Conservation (phyloP, 2,888 invertebrate species). For the Nymphalis polychloros region DNA sequence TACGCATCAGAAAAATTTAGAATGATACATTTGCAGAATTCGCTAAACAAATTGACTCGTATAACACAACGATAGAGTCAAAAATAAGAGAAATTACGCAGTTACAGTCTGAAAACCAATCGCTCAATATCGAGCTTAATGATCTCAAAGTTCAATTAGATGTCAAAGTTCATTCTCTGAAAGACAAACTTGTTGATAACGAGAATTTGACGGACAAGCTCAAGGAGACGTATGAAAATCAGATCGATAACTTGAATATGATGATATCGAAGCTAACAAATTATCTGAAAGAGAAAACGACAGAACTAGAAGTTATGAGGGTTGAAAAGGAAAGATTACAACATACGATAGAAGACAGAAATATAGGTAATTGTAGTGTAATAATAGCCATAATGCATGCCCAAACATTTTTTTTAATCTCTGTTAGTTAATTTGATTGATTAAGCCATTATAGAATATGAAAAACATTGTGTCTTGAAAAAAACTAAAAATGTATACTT, state of each 20-base stretch:
- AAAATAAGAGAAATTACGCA: constrained; percentile 51
- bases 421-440: background rate
- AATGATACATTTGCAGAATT: constrained; percentile 50
- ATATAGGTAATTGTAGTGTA: constrained; percentile 46
- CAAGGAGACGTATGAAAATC: constrained; percentile 60
- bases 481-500: too few relatives aligned
- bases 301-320: constrained; percentile 52
- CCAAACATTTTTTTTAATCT: background rate
- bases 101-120: constrained; percentile 54
- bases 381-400: background rate
- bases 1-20: background rate
- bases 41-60: constrained; percentile 48
- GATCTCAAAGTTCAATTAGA: constrained; percentile 60
- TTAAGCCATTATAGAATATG: too few relatives aligned
- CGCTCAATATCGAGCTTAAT: constrained; percentile 55
- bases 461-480: too few relatives aligned
- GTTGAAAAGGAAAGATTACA: constrained; percentile 57
- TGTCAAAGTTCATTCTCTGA: constrained; percentile 60
- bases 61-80: constrained; percentile 46
- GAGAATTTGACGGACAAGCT: constrained; percentile 61
- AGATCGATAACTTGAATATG: constrained; percentile 61
- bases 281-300: constrained; percentile 62
- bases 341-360: constrained; percentile 48
- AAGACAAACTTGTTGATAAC: constrained; percentile 61
- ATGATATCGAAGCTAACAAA: constrained; percentile 61